These are phyloP conservation scores for Ganaspis sp. DNA, from an alignment of 1,140 invertebrate species.

Conservation along the genomic window DNA sequence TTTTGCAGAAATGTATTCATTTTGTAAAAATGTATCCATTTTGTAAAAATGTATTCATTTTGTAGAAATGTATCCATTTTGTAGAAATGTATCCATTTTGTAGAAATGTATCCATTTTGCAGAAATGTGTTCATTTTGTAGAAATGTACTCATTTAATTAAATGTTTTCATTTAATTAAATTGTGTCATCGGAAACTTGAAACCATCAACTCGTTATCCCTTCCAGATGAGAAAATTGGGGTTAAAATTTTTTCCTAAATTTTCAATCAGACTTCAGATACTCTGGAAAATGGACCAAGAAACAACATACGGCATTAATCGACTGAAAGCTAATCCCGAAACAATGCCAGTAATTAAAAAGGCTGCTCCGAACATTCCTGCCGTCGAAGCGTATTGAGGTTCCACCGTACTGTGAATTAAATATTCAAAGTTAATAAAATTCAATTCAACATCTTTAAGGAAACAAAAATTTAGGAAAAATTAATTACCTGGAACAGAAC, in stretches of 20 bases:
- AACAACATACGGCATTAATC: conserved; percentile 78
- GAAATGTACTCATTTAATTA: too few species aligned
- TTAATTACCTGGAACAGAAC: conserved; percentile 91
- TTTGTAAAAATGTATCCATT: too few species aligned
- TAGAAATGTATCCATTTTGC: too few species aligned
- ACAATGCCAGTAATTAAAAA: conserved; percentile 93
- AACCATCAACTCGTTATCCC: not conserved
- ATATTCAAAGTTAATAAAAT: not conserved
- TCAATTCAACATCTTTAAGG: too few species aligned
- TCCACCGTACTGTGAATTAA: conserved; percentile 85
- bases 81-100: too few species aligned
- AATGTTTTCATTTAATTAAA: too few species aligned
- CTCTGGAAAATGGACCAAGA: not conserved
- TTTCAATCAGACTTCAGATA: not conserved
- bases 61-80: too few species aligned
- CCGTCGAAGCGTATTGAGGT: conserved; percentile 87
- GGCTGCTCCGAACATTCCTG: conserved; percentile 97
- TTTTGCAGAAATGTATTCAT: too few species aligned
- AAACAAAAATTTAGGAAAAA: not conserved
- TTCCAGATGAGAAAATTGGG: not conserved
- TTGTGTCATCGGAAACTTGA: not conserved
- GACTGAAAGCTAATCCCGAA: conserved; percentile 86
- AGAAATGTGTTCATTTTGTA: too few species aligned
- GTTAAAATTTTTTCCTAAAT: not conserved
- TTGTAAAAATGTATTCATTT: too few species aligned